These are phyloP conservation scores for Lagocephalus sceleratus DNA, from an alignment of 2,797 vertebrate genomes.

Conservation along the genomic window DNA sequence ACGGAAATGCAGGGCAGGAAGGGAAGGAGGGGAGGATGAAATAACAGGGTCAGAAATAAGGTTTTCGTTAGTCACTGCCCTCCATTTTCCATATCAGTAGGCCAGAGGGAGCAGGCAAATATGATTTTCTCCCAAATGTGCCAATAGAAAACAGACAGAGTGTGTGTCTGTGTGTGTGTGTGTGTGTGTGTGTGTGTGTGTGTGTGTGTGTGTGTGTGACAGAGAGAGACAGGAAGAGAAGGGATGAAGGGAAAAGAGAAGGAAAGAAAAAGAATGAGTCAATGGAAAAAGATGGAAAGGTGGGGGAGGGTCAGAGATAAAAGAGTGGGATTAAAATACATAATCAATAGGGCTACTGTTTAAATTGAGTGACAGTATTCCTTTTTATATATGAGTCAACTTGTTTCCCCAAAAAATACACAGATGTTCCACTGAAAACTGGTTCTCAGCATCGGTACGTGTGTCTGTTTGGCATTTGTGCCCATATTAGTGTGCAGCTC, in stretches of 20 bases:
- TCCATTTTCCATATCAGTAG: slow-evolving; percentile 77
- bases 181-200: not conserved
- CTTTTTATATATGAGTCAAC: slow-evolving; percentile 7
- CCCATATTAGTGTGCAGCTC: not conserved
- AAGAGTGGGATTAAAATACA: slow-evolving; percentile 32
- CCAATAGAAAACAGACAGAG: slow-evolving; percentile 71
- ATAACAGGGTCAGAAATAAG: slow-evolving; percentile 62
- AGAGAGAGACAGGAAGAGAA: slow-evolving; percentile 41
- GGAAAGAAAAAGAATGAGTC: slow-evolving; percentile 40
- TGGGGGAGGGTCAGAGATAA: slow-evolving; percentile 38
- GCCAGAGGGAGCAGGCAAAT: slow-evolving; percentile 72
- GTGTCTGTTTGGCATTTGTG: slow-evolving; percentile 11
- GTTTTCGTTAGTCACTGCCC: slow-evolving; percentile 72
- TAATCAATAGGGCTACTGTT: slow-evolving; percentile 29
- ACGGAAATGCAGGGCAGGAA: slow-evolving; percentile 52
- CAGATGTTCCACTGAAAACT: slow-evolving; percentile 23
- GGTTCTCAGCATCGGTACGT: slow-evolving; percentile 18
- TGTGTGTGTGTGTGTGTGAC: not conserved
- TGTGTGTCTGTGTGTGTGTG: not conserved
- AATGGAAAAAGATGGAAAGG: slow-evolving; percentile 45
- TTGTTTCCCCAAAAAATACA: slow-evolving; percentile 26
- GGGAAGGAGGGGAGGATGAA: slow-evolving; percentile 24
- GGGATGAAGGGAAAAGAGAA: slow-evolving; percentile 12
- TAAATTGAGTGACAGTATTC: slow-evolving; percentile 17
- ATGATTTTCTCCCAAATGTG: slow-evolving; percentile 72